A percentile compares a stretch with the other conserved stretches of the same genome.
These are phyloP conservation scores for Alethe castanea DNA, from an alignment of 2,113 vertebrate species.

Conservation along the genomic window DNA sequence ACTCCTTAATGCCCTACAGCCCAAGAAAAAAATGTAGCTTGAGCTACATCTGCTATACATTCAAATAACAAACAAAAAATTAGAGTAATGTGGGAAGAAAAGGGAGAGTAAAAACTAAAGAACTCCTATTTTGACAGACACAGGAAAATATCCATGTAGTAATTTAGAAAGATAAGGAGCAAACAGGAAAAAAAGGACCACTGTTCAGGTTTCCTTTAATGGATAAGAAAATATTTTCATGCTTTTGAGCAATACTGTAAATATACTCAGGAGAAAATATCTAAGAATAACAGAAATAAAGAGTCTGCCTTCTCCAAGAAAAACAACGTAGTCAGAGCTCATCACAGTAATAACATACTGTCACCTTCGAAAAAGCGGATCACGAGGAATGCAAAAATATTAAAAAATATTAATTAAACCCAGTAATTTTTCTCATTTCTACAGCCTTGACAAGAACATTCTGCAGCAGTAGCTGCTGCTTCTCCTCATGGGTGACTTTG, in stretches of 20 bases:
- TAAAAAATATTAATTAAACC: not conserved
- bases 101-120: not conserved
- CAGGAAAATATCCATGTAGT: not conserved
- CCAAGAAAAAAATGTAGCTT: not conserved
- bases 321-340: not conserved
- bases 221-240: not conserved
- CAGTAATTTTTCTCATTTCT: not conserved
- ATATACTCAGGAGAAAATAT: not conserved
- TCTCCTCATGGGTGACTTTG: not conserved
- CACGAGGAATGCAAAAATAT: accelerated
- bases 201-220: not conserved
- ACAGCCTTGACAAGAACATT: not conserved
- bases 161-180: not conserved
- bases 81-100: not conserved
- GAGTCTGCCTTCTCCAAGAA: not conserved
- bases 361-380: not conserved
- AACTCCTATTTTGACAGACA: not conserved
- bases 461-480: not conserved
- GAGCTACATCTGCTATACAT: not conserved
- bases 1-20: not conserved
- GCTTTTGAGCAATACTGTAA: not conserved
- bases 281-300: not conserved
- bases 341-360: not conserved
- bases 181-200: not conserved
- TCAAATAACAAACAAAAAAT: not conserved